Evolutionary conservation across 1,140 invertebrate species (phyloP).

Genomic region (Glomeris maerens): DNA sequence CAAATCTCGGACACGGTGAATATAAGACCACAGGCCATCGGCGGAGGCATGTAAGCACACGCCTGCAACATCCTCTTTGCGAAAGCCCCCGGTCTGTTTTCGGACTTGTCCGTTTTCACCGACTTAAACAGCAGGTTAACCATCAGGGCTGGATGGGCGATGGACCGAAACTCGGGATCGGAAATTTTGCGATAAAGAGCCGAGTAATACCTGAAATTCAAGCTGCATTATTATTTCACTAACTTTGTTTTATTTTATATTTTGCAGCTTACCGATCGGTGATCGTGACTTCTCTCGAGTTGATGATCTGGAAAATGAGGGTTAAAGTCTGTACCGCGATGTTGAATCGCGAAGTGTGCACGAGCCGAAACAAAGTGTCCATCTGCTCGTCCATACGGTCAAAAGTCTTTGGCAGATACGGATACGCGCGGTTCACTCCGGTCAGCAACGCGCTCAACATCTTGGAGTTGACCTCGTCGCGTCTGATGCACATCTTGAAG

Average conservation of each 20-base stretch:
- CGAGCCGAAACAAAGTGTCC: conserved; percentile 73
- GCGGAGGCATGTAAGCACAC: conserved; percentile 38
- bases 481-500: conserved; percentile 82
- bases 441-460: conserved; percentile 80
- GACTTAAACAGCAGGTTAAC: conserved; percentile 77
- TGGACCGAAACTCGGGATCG: conserved; percentile 55
- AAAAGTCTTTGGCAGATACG: too few species aligned
- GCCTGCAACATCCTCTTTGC: conserved; percentile 76
- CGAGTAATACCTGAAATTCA: conserved; percentile 56
- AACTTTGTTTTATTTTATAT: neutral
- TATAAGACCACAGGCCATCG: conserved; percentile 57
- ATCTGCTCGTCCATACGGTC: conserved; percentile 49
- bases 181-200: conserved; percentile 76
- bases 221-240: conserved; percentile 4
- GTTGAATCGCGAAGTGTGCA: conserved; percentile 61
- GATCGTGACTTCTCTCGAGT: conserved; percentile 37
- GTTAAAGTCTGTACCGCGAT: conserved; percentile 73
- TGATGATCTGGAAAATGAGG: conserved; percentile 68
- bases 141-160: conserved; percentile 62
- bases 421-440: conserved; percentile 76
- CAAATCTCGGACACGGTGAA: conserved; percentile 60
- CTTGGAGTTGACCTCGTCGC: conserved; percentile 77
- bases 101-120: conserved; percentile 58
- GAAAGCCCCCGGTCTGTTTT: conserved; percentile 60
- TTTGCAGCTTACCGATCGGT: too few species aligned